phyloP scores from a whole-genome alignment of 1,140 invertebrate species.

The Micrasema minimum region DNA sequence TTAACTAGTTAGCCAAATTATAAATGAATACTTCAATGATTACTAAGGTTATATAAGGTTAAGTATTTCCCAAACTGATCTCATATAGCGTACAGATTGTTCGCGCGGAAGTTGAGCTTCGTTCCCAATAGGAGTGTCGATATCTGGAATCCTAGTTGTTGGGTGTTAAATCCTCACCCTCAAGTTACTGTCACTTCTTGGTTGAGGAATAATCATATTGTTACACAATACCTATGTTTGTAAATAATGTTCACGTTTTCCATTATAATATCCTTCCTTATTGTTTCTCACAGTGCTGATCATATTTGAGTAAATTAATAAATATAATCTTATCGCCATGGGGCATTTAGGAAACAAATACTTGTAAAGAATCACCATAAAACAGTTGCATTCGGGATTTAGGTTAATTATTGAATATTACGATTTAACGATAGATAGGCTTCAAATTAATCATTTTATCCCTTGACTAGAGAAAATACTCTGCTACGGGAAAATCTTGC shows the following conservation, averaged over 20 bases:
- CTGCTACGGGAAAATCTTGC: conserved; percentile 2
- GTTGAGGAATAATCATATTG: too few species aligned
- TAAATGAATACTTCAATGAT: conserved; percentile 49
- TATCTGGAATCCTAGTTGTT: too few species aligned
- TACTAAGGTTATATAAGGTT: conserved; percentile 43
- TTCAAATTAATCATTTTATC: conserved; percentile 49
- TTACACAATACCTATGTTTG: too few species aligned
- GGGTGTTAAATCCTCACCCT: too few species aligned
- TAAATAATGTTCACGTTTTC: not conserved
- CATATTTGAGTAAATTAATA: conserved; percentile 4
- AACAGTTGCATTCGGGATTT: conserved; percentile 30
- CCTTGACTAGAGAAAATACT: too few species aligned
- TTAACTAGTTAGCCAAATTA: conserved; percentile 54
- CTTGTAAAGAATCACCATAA: conserved; percentile 4
- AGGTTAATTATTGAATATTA: conserved; percentile 38
- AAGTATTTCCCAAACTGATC: conserved; percentile 48
- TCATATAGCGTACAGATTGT: conserved; percentile 41
- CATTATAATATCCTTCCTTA: conserved; percentile 18
- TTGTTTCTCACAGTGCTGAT: conserved; percentile 2
- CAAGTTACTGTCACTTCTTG: not conserved
- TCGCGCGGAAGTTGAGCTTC: conserved; percentile 33
- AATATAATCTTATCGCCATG: conserved; percentile 15
- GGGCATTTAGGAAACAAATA: conserved; percentile 13
- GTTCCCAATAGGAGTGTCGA: too few species aligned
- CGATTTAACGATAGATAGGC: conserved; percentile 52